Percentiles rank a stretch among this genome's conserved stretches.
These are phyloP conservation scores for Dendrophyllia cribrosa DNA, from an alignment of 64 coral and sea anemone genomes.

Conservation along the genomic window DNA sequence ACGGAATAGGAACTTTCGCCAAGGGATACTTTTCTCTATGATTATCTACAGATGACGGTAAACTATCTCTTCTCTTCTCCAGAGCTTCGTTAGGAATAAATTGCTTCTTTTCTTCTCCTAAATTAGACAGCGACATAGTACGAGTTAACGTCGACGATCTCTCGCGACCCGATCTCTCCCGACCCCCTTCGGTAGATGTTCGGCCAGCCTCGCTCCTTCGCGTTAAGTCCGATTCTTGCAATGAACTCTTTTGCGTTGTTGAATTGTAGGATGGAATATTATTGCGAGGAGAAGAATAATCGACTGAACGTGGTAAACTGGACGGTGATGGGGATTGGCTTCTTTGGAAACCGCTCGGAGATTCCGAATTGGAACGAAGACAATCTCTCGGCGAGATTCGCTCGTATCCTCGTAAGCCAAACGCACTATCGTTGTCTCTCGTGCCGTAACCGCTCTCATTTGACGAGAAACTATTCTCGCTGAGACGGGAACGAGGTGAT, in stretches of 20 bases:
- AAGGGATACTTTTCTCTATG: conserved; percentile 58
- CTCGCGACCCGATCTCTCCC: not conserved
- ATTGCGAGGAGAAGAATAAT: not conserved
- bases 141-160: conserved; percentile 10
- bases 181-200: not conserved
- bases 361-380: not conserved
- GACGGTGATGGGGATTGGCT: not conserved
- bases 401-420: not conserved
- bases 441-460: not conserved
- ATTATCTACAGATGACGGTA: not conserved
- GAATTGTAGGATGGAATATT: not conserved
- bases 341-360: not conserved
- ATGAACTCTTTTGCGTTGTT: not conserved
- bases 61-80: conserved; percentile 19
- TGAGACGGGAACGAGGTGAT: not conserved
- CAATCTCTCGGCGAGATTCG: not conserved
- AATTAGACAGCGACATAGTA: conserved; percentile 19
- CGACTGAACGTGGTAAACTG: not conserved
- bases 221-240: not conserved
- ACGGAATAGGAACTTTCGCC: conserved; percentile 83
- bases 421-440: not conserved
- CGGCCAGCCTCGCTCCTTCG: not conserved
- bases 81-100: not conserved
- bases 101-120: not conserved
- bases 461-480: not conserved